Percentiles rank a stretch among this genome's conserved stretches.
Evolutionary conservation across 2,888 invertebrate species (phyloP).

Genomic region (Trilocha varians): DNA sequence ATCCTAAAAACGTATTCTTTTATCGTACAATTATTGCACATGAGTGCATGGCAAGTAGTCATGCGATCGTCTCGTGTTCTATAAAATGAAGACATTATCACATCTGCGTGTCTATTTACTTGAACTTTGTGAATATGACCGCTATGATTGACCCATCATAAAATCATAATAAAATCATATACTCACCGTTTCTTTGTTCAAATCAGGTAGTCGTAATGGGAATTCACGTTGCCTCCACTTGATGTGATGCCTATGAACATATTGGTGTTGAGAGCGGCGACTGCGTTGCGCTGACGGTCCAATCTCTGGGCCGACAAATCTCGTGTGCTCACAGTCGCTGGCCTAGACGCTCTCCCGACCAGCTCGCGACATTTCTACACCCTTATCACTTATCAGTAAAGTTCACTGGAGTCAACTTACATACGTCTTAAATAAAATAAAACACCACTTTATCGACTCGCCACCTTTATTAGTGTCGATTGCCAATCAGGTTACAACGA

Average conservation of each 20-base stretch:
- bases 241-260: constrained; percentile 71
- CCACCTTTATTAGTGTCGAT: background rate
- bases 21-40: background rate
- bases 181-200: constrained; percentile 54
- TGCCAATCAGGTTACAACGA: no score
- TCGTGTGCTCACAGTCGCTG: constrained; percentile 19
- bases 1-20: no score
- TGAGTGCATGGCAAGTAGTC: background rate
- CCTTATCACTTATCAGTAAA: constrained; percentile 43
- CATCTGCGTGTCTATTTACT: background rate
- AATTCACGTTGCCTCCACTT: constrained; percentile 65
- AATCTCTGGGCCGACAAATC: constrained; percentile 26
- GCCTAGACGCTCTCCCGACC: constrained; percentile 10
- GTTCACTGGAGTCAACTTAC: constrained; percentile 51
- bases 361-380: constrained; percentile 27
- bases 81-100: constrained; percentile 8
- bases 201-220: constrained; percentile 69
- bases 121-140: constrained; percentile 5
- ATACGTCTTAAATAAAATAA: constrained; percentile 43
- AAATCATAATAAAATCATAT: constrained; percentile 19
- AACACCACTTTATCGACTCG: constrained; percentile 10
- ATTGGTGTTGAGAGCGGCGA: constrained; percentile 31
- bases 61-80: background rate
- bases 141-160: constrained; percentile 31
- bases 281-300: constrained; percentile 22